phyloP scores from a whole-genome alignment of 2,888 invertebrate genomes.

The Drosophila neotestacea region DNA sequence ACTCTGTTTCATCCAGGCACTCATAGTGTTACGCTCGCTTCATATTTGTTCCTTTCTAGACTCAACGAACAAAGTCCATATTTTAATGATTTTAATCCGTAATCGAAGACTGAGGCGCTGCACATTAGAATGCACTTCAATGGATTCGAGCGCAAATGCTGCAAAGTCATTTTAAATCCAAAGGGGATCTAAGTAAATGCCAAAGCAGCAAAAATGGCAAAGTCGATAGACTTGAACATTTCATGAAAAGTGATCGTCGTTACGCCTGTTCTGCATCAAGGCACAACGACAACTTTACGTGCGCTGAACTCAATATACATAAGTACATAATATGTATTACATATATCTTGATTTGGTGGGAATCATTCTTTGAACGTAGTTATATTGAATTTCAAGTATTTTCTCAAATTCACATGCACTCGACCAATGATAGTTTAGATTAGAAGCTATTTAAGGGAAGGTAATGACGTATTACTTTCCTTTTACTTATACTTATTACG shows the following conservation, averaged over 20 bases:
- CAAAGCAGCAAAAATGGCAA: background rate
- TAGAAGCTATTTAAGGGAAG: constrained; percentile 2
- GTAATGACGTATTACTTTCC: background rate
- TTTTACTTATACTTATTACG: too few species aligned
- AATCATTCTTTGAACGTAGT: constrained; percentile 58
- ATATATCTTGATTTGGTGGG: constrained; percentile 37
- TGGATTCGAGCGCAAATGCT: too few species aligned
- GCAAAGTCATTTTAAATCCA: constrained; percentile 12
- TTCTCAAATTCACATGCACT: constrained; percentile 62
- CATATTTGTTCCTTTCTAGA: constrained; percentile 34
- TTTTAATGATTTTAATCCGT: constrained; percentile 65
- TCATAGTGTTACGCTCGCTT: constrained; percentile 18
- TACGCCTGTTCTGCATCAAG: constrained; percentile 42
- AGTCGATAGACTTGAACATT: constrained; percentile 24
- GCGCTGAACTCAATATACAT: background rate
- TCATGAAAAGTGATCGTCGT: constrained; percentile 15
- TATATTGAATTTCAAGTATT: constrained; percentile 66
- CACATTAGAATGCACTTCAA: constrained; percentile 24
- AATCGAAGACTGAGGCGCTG: constrained; percentile 56
- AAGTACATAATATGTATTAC: background rate
- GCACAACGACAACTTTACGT: constrained; percentile 55
- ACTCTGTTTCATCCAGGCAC: constrained; percentile 32
- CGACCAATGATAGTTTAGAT: constrained; percentile 49
- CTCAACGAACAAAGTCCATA: constrained; percentile 47
- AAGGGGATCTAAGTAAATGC: constrained; percentile 31